Evolutionary conservation across 1,140 invertebrate species (phyloP).

Genomic region (Nixonia krombeini): DNA sequence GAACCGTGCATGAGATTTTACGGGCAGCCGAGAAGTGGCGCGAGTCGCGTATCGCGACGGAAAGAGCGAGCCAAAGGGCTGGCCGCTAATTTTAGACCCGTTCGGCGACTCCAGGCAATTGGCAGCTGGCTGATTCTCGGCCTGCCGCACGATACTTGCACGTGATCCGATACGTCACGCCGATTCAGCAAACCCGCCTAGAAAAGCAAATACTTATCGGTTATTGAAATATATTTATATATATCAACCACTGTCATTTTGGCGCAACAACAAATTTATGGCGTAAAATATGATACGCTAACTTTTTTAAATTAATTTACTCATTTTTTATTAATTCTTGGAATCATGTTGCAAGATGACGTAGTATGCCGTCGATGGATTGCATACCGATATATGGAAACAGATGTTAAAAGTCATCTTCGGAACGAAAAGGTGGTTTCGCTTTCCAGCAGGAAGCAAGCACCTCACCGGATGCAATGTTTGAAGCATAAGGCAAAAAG

Average conservation of each 20-base stretch:
- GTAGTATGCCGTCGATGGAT: no score
- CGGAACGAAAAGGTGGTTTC: background rate
- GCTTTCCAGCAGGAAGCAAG: slow-evolving; percentile 25
- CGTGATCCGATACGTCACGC: slow-evolving; percentile 55
- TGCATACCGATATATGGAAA: no score
- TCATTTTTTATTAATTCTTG: background rate
- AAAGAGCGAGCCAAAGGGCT: slow-evolving; percentile 36
- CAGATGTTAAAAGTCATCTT: background rate
- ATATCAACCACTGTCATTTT: no score
- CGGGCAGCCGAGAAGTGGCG: no score
- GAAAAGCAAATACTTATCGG: background rate
- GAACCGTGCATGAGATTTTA: no score
- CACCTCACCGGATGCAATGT: slow-evolving; percentile 62
- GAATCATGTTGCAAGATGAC: no score
- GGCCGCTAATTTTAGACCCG: slow-evolving; percentile 63
- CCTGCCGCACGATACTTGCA: slow-evolving; percentile 37
- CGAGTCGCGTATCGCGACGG: slow-evolving; percentile 9
- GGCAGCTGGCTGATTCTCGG: slow-evolving; percentile 61
- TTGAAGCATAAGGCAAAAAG: slow-evolving; percentile 55
- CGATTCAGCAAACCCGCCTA: slow-evolving; percentile 18
- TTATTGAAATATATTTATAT: no score
- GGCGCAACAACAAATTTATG: no score
- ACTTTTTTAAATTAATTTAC: no score
- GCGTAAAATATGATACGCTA: no score
- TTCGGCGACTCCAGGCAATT: slow-evolving; percentile 44